Percentiles rank a stretch among this genome's conserved stretches.
Conservation (phyloP, 2,888 invertebrate genomes). For the Diaprepes abbreviatus region DNA sequence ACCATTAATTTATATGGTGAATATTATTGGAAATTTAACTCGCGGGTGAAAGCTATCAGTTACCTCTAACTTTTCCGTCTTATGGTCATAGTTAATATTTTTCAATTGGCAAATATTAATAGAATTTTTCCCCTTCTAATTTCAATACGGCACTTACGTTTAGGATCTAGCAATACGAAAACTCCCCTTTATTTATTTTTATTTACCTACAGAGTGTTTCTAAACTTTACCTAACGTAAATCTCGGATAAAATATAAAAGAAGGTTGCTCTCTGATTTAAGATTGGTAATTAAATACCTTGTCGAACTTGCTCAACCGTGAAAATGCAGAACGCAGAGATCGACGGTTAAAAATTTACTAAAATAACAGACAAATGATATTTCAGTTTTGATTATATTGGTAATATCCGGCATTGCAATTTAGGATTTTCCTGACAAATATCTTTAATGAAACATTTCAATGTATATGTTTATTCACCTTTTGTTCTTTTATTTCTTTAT, state of each 20-base stretch:
- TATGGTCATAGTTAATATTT: too few relatives aligned
- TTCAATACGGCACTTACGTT: too few relatives aligned
- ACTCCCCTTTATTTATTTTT: constrained; percentile 7
- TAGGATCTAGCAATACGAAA: background rate
- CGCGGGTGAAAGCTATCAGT: too few relatives aligned
- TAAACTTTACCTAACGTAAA: constrained; percentile 5
- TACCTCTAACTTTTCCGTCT: too few relatives aligned
- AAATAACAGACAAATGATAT: background rate
- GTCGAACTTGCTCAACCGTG: constrained; percentile 21
- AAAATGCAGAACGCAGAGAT: constrained; percentile 13
- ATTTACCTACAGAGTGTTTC: constrained; percentile 11
- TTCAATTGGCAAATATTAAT: too few relatives aligned
- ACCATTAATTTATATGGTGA: too few relatives aligned
- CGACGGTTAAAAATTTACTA: background rate
- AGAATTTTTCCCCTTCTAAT: too few relatives aligned
- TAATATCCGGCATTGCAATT: background rate
- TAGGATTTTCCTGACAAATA: too few relatives aligned
- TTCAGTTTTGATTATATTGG: background rate
- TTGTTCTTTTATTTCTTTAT: too few relatives aligned
- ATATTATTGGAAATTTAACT: too few relatives aligned
- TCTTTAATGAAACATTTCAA: too few relatives aligned
- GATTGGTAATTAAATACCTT: constrained; percentile 4
- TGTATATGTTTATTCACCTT: too few relatives aligned
- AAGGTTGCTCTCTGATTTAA: constrained; percentile 6
- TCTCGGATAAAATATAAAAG: constrained; percentile 16